Evolutionary conservation across 2,888 invertebrate genomes (phyloP), one percentile per base, ranked within the genome.

Genomic region (Diplazon laetatorius): DNA sequence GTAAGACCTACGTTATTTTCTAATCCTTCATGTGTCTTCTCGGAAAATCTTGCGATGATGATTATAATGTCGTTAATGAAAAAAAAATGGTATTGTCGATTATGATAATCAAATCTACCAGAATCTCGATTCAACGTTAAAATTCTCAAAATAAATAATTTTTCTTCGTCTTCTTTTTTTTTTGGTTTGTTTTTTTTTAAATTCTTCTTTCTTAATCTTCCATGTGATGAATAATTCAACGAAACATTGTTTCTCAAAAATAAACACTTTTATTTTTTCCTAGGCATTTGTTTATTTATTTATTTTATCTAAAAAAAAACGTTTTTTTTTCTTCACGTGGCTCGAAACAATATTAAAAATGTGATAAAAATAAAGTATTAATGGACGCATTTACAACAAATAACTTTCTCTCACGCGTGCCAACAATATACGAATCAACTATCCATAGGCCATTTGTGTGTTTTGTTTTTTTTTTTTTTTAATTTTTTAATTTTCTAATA

Each of bases 1-100:
- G n/a, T n/a, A 52, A 57, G 59, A 69, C 57, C 73, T 69, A 59
- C 63, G 55, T 55, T n/a, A 66, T 62, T 77, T 35, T 74, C 66
- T 66, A 71, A 66, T 48, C 66, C 72, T 72, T 59, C 73, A 62
- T 72, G 62, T n/a, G 60, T 59, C 66, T 73, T 48, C 73, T 50
- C 25, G 66, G 59, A n/a, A n/a, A n/a, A 70, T 71, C 66, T 77
- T 80, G 66, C 60, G 70, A 71, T 71, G 57, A 63, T 57, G 70
- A 69, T n/a, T n/a, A 63, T 48, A 35, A 55, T 18, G 6, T 37
- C 20, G 62, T 37, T 63, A n/a, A n/a, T n/a, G n/a, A n/a, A n/a
- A n/a, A n/a, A n/a, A 37, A 66, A 55, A 16, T 3, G 52, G 65
- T 30, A n/a, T n/a, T n/a, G n/a, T n/a, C n/a, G n/a, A n/a, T n/a